A percentile compares a stretch with the other conserved stretches of the same genome.
These are phyloP conservation scores for Barbus barbus DNA, from an alignment of 2,113 vertebrate species.

Conservation along the genomic window DNA sequence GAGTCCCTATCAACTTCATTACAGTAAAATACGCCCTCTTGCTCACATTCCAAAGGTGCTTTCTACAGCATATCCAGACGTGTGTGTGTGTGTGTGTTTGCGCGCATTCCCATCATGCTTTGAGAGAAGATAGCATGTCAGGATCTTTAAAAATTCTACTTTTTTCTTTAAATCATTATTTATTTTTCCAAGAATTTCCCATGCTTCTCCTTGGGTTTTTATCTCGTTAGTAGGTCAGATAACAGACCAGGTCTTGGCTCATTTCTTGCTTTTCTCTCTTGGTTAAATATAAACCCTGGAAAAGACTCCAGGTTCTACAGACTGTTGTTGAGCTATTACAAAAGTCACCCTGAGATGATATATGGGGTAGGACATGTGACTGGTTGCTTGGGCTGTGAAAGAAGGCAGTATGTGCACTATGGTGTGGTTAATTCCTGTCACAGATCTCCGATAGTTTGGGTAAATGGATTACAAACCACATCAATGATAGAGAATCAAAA, in stretches of 20 bases:
- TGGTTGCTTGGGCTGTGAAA: conserved; percentile 21
- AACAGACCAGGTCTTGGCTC: conserved; percentile 13
- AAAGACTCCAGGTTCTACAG: background rate
- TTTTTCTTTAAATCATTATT: conserved; percentile 1
- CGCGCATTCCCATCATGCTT: background rate
- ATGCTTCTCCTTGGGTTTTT: background rate
- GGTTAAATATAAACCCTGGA: conserved; percentile 59
- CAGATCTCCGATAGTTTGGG: conserved; percentile 23
- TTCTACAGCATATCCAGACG: background rate
- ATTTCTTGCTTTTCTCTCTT: conserved; percentile 32
- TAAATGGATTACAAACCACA: conserved; percentile 20
- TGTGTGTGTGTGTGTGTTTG: background rate
- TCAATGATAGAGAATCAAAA: conserved; percentile 11
- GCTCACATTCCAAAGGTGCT: conserved; percentile 30
- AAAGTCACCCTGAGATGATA: conserved; percentile 17
- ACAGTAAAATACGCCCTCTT: conserved; percentile 17
- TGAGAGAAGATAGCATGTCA: background rate
- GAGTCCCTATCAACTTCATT: background rate
- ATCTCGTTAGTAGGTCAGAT: conserved; percentile 33
- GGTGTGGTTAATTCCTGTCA: conserved; percentile 8
- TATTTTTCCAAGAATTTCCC: background rate
- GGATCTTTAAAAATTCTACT: background rate
- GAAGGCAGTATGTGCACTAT: background rate
- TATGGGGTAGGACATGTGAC: conserved; percentile 21
- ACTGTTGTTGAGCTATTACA: conserved; percentile 27